phyloP scores from a whole-genome alignment of 2,113 vertebrate genomes.

The Oceanodroma tethys region DNA sequence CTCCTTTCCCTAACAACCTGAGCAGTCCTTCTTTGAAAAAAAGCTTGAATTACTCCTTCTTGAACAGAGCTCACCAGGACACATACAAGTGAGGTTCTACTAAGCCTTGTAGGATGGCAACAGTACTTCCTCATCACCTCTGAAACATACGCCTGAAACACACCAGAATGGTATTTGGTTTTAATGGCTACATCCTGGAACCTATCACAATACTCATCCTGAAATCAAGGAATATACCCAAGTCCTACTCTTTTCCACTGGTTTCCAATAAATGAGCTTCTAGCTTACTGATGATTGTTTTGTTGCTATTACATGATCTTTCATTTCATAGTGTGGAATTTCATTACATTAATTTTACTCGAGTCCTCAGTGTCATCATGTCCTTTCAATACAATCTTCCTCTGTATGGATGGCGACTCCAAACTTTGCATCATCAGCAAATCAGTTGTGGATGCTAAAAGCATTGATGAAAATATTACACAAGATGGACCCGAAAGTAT shows the following conservation, averaged over 20 bases:
- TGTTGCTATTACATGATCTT: background rate
- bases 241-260: background rate
- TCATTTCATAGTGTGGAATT: background rate
- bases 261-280: background rate
- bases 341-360: background rate
- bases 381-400: background rate
- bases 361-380: background rate
- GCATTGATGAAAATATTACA: background rate
- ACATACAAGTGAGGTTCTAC: background rate
- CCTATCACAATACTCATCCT: background rate
- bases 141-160: background rate
- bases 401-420: accelerated
- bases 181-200: background rate
- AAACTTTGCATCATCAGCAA: background rate
- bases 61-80: background rate
- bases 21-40: background rate
- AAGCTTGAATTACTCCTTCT: background rate
- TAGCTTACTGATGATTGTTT: background rate
- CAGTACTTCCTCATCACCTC: background rate
- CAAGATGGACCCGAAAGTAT: background rate
- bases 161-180: background rate
- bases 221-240: background rate
- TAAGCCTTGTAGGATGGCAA: background rate
- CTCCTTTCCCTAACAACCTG: background rate
- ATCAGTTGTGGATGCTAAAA: background rate